Conservation (phyloP, 2,113 vertebrate species). For the Anas platyrhynchos region DNA sequence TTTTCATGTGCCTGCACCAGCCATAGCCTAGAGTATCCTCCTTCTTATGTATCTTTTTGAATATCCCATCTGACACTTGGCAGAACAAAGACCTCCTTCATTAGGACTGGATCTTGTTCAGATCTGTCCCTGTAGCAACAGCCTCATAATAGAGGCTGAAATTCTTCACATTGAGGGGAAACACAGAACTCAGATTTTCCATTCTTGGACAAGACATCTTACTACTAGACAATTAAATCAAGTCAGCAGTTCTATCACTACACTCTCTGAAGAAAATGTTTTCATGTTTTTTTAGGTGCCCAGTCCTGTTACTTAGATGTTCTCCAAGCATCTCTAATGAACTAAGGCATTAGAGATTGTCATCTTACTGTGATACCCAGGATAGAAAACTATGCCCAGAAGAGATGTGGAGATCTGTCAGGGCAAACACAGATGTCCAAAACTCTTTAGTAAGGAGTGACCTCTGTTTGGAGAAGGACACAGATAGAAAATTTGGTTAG, state of each 20-base stretch:
- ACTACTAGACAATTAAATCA: background rate
- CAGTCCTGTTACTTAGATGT: background rate
- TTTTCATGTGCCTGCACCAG: background rate
- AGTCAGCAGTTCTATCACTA: background rate
- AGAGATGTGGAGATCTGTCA: no score
- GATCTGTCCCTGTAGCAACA: background rate
- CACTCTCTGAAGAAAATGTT: background rate
- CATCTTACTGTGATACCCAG: background rate
- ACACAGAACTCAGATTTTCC: background rate
- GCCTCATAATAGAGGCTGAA: background rate
- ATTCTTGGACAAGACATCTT: background rate
- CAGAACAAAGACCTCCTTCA: background rate
- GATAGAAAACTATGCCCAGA: background rate
- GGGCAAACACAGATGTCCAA: background rate
- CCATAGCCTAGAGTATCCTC: background rate
- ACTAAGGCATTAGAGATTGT: background rate
- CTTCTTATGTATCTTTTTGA: background rate
- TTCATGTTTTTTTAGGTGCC: background rate
- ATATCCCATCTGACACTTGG: background rate
- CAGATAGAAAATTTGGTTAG: background rate
- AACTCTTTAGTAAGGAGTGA: background rate
- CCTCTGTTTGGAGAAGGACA: background rate
- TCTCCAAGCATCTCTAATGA: background rate
- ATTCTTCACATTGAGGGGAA: background rate
- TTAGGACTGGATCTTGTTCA: background rate